phyloP scores from a whole-genome alignment of 2,888 invertebrate species.

The Lymantria monacha region DNA sequence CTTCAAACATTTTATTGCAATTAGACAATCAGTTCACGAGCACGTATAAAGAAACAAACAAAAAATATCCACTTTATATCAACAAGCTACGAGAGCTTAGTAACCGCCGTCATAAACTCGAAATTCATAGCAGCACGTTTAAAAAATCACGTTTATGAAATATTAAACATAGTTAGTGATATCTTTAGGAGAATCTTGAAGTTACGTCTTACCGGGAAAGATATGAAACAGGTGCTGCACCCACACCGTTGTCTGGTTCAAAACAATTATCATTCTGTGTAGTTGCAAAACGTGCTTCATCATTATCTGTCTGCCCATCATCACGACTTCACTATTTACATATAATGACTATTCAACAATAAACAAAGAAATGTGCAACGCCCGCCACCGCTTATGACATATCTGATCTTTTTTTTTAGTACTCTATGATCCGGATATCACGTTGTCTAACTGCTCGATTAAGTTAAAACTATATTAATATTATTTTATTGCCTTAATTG shows the following conservation, averaged over 20 bases:
- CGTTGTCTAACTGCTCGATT: constrained; percentile 12
- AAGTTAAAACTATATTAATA: no score
- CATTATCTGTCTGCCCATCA: constrained; percentile 76
- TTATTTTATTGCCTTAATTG: no score
- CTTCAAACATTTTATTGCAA: no score
- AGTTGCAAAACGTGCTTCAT: constrained; percentile 78
- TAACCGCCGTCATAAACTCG: constrained; percentile 25
- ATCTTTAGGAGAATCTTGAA: constrained; percentile 58
- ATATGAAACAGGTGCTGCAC: constrained; percentile 64
- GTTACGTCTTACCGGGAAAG: constrained; percentile 57
- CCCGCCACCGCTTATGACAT: constrained; percentile 32
- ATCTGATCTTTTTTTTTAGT: constrained; percentile 16
- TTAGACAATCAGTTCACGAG: no score
- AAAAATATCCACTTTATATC: not conserved
- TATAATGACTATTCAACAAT: constrained; percentile 80
- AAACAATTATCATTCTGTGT: constrained; percentile 76
- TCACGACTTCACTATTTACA: constrained; percentile 80
- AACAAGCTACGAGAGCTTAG: not conserved
- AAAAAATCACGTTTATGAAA: constrained; percentile 78
- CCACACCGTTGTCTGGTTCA: constrained; percentile 50
- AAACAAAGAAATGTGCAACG: constrained; percentile 68
- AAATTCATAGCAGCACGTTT: constrained; percentile 62
- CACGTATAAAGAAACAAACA: not conserved
- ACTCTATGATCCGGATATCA: constrained; percentile 31
- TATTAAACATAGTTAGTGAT: constrained; percentile 64